Evolutionary conservation across 1,140 invertebrate genomes (phyloP), one percentile per base, ranked within the genome.

Genomic region (Lamellibrachia luymesi): DNA sequence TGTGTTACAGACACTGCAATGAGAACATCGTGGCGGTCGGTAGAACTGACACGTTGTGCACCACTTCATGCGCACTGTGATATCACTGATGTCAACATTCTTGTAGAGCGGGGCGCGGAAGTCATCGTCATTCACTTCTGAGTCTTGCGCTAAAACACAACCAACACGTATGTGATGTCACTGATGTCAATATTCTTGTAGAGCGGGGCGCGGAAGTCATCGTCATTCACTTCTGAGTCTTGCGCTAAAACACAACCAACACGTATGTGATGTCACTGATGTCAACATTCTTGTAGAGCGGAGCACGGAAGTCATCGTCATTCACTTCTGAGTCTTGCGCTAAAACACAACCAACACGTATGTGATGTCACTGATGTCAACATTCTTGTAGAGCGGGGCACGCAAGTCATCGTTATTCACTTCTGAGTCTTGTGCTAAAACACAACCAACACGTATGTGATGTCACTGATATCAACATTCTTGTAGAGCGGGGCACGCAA

Each of bases 41-140:
- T 99, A 99, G 97, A 99, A 99, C 97, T 99, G 99, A 97, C 99
- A 99, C 2, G 99, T 99, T 50, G 95, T 95, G 97, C 99, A 99
- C 99, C 99, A 99, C 97, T 99, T 99, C 99, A 99, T 99, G 94
- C 99, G 97, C 90, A 99, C 98, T 27, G 98, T 99, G 93, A 99
- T 99, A 92, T 99, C 98, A 97, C 99, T 99, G 93, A 99, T 99
- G 96, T 99, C 98, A 93, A 99, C 98, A 96, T 98, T 99, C 97
- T 99, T 99, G 96, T 99, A 99, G 92, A 99, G 97, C 6, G 99
- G 99, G 93, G 99, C 98, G 95, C 99, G 97, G 95, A 99, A 98
- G 96, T 99, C 99, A 97, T 99, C 99, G 96, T 99, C 98, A 95
- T 98, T 97, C 96, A 99, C 98, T 97, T 99, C 99, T 97, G 99